Conservation (phyloP, 2,797 vertebrate genomes). For the Acanthiza pusilla region DNA sequence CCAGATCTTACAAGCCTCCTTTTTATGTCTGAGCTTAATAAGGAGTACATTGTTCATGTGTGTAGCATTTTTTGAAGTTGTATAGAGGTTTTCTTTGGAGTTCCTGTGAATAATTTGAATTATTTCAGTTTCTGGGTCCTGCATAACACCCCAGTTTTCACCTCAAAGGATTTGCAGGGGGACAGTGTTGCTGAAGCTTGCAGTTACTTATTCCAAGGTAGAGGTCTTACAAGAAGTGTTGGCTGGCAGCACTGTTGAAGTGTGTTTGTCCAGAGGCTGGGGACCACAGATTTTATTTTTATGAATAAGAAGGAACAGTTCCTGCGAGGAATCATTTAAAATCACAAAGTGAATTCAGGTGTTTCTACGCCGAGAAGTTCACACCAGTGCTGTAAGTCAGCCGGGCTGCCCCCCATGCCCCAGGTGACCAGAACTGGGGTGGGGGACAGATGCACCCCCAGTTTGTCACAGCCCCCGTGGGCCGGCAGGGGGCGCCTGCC, state of each 20-base stretch:
- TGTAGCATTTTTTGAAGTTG: not conserved
- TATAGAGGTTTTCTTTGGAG: not conserved
- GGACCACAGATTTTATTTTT: not conserved
- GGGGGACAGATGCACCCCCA: rapidly evolving
- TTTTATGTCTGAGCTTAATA: not conserved
- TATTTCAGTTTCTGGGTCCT: not conserved
- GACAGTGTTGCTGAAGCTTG: not conserved
- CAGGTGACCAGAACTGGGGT: rapidly evolving
- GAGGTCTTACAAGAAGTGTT: not conserved
- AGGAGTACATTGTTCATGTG: not conserved
- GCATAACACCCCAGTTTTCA: not conserved
- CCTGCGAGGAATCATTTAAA: not conserved
- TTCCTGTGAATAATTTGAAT: not conserved
- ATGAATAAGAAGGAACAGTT: not conserved
- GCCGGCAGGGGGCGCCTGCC: not conserved
- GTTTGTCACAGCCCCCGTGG: not conserved
- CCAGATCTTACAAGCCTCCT: not conserved
- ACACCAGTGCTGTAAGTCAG: not conserved
- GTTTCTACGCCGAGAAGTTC: not conserved
- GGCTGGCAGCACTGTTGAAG: not conserved
- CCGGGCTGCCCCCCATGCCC: not conserved
- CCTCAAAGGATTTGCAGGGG: not conserved
- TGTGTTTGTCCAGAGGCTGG: not conserved
- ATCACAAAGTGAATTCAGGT: not conserved
- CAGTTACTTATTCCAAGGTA: not conserved